Evolutionary conservation across 1,140 invertebrate genomes (phyloP).

Genomic region (Drosophila tsacasi): DNA sequence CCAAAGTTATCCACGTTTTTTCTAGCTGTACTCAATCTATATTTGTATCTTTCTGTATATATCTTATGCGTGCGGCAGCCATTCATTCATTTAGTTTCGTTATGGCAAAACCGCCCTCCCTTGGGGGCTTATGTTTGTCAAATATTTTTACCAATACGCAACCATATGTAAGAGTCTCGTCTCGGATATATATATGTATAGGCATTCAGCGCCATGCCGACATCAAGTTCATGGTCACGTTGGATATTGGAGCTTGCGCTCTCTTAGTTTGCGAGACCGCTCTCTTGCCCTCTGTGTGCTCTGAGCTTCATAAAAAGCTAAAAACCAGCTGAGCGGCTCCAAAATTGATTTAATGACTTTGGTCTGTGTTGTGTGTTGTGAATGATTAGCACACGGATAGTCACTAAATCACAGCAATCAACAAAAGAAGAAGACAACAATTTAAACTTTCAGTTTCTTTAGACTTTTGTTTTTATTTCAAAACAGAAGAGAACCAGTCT

Average conservation of each 20-base stretch:
- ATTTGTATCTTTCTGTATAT: conserved; percentile 17
- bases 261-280: conserved; percentile 14
- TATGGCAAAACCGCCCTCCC: conserved; percentile 24
- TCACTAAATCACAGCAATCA: conserved; percentile 39
- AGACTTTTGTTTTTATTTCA: conserved; percentile 20
- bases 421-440: conserved; percentile 41
- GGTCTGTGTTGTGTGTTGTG: conserved; percentile 14
- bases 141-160: conserved; percentile 47
- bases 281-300: conserved; percentile 5
- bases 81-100: conserved; percentile 53
- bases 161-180: conserved; percentile 17
- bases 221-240: conserved; percentile 76
- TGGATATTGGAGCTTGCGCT: conserved; percentile 42
- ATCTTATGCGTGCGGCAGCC: conserved; percentile 8
- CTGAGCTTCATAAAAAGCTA: conserved; percentile 34
- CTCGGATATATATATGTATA: conserved; percentile 20
- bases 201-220: conserved; percentile 39
- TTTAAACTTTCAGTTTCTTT: conserved; percentile 66
- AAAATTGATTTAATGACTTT: conserved; percentile 43
- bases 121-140: conserved; percentile 39
- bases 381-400: conserved; percentile 34
- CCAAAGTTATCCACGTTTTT: conserved; percentile 1
- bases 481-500: background rate
- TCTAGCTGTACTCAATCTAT: conserved; percentile 3
- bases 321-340: conserved; percentile 25